Evolutionary conservation across 2,888 invertebrate species (phyloP).

Genomic region (Polietes domitor): DNA sequence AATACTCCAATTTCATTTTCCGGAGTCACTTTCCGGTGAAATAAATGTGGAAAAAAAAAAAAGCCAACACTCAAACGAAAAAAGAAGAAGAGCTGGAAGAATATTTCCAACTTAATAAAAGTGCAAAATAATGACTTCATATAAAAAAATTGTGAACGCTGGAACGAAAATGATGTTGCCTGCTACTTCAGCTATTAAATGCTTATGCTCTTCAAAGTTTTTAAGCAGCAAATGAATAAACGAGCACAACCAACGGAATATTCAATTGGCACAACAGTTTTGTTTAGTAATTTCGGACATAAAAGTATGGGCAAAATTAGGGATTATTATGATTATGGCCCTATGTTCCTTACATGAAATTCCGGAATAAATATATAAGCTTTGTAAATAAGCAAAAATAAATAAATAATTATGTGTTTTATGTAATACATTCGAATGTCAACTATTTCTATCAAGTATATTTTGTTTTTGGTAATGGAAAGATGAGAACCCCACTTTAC

Average conservation of each 20-base stretch:
- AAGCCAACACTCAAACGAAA: background rate
- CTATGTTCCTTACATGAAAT: too few species aligned
- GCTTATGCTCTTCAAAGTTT: constrained; percentile 5
- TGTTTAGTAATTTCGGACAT: too few species aligned
- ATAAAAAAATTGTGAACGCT: constrained; percentile 20
- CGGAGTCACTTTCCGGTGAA: background rate
- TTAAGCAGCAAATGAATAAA: constrained; percentile 1
- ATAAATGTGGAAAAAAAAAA: background rate
- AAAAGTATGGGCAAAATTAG: too few species aligned
- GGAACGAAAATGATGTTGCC: background rate
- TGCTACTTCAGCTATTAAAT: constrained; percentile 5
- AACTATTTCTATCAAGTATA: too few species aligned
- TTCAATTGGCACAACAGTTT: too few species aligned
- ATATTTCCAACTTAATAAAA: constrained; percentile 54
- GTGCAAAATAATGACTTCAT: constrained; percentile 55
- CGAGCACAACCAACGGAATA: background rate
- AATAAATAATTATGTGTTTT: too few species aligned
- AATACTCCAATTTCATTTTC: constrained; percentile 59
- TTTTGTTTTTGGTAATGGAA: too few species aligned
- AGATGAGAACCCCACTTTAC: too few species aligned
- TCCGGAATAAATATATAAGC: too few species aligned
- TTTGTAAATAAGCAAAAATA: too few species aligned
- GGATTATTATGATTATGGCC: too few species aligned
- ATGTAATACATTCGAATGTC: too few species aligned
- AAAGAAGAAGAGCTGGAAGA: background rate